Conservation (phyloP, 1,140 invertebrate genomes). For the Calephelis nemesis region DNA sequence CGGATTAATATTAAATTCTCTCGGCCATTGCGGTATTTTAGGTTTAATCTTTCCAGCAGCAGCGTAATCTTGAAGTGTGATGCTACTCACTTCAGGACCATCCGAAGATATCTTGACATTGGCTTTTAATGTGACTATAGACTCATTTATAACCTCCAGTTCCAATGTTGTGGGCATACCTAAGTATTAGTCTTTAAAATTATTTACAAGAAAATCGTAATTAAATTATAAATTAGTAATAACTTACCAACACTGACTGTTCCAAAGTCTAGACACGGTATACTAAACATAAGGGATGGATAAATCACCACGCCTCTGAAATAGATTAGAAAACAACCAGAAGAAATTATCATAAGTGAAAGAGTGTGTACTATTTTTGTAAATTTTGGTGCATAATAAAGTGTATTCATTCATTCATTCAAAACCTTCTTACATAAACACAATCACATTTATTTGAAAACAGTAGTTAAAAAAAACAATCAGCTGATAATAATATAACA, state of each 20-base stretch:
- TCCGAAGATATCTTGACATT: slow-evolving; percentile 65
- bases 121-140: slow-evolving; percentile 51
- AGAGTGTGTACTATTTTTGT: too few relatives aligned
- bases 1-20: slow-evolving; percentile 63
- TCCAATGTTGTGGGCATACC: slow-evolving; percentile 64
- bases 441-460: too few relatives aligned
- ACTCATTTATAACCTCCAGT: slow-evolving; percentile 67
- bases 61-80: slow-evolving; percentile 57
- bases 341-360: too few relatives aligned
- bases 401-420: too few relatives aligned
- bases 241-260: slow-evolving; percentile 60
- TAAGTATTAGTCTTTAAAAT: slow-evolving; percentile 26
- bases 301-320: slow-evolving; percentile 67
- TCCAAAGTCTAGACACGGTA: slow-evolving; percentile 63
- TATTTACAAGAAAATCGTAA: too few relatives aligned
- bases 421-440: too few relatives aligned
- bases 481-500: too few relatives aligned
- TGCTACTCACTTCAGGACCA: slow-evolving; percentile 65
- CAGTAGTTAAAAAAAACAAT: too few relatives aligned
- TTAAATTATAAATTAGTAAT: too few relatives aligned
- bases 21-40: slow-evolving; percentile 56
- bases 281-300: slow-evolving; percentile 62
- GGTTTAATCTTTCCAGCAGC: slow-evolving; percentile 55
- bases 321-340: slow-evolving; percentile 4
- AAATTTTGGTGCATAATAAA: too few relatives aligned